Evolutionary conservation across 2,797 vertebrate genomes (phyloP), one percentile per base, ranked within the genome.

Genomic region (Molossus molossus): DNA sequence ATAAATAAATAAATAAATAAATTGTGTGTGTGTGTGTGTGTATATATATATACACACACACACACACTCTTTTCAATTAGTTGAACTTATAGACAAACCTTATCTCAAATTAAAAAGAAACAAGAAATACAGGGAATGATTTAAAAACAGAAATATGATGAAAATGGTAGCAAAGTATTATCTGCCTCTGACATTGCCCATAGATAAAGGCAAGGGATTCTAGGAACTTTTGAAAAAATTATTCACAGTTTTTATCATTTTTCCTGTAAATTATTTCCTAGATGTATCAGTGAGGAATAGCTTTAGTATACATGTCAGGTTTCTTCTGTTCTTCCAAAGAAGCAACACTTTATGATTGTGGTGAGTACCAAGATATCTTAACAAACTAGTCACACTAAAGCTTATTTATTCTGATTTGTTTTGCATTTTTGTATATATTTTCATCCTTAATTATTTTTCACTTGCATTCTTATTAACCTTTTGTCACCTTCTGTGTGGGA

Each of bases 331-430:
- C 82, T 92, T 97, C 92, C 80, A 90, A 90, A 67, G 29, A 80
- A 87, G 48, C 6, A 9, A 5, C 12, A 58, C 48, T 94, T 97
- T 69, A 65, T 94, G 48, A 86, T 17, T 73, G 29, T 20, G 58
- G 25, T 81, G 33, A 89, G 25, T 69, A 89, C 94, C 72, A 94
- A 93, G 92, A 72, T 83, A 93, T 83, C 73, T 58, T 96, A 94
- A 97, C 91, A 94, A 94, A 77, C 85, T 3, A 73, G 89, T 96
- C 94, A 96, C 76, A 95, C 69, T 96, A 91, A 96, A 97, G 60
- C 97, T 96, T 97, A 97, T 97, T 97, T 97, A 97, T 96, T 95
- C 86, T 90, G 65, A 96, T 96, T 96, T 96, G 76, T 93, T 97
- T 97, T 97, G 58, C 87, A 93, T 95, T 96, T 97, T 98, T 96